phyloP scores from a whole-genome alignment of 2,888 invertebrate species.

The Aphodius granarius region DNA sequence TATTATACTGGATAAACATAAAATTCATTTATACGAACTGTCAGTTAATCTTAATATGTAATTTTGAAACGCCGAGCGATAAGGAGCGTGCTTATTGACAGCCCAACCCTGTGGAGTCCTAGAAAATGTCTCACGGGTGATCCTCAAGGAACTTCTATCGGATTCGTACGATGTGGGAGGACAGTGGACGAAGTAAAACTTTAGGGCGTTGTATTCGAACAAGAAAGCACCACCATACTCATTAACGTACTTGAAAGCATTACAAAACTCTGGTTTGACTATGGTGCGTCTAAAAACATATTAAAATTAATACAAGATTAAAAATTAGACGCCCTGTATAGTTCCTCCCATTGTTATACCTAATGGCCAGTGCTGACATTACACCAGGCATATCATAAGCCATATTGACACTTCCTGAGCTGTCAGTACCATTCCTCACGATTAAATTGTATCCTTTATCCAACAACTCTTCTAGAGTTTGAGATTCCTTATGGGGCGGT shows the following conservation, averaged over 20 bases:
- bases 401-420: not conserved
- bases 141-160: not conserved
- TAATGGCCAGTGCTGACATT: not conserved
- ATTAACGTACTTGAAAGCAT: not conserved
- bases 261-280: not conserved
- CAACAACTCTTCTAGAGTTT: conserved; percentile 31
- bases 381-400: not conserved
- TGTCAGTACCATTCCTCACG: conserved; percentile 12
- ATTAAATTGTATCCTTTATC: conserved; percentile 33
- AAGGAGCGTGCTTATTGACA: conserved; percentile 32
- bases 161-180: not conserved
- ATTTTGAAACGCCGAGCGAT: conserved; percentile 31
- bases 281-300: not conserved
- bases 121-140: not conserved
- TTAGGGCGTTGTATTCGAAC: not conserved
- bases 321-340: too few relatives aligned
- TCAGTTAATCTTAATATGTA: conserved; percentile 28
- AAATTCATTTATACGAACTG: conserved; percentile 23
- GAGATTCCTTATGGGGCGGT: conserved; percentile 33
- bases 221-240: not conserved
- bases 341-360: too few relatives aligned
- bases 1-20: not conserved
- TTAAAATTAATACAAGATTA: not conserved
- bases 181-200: not conserved
- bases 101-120: conserved; percentile 31